Evolutionary conservation across 2,797 vertebrate species (phyloP), one percentile per base, ranked within the genome.

Genomic region (Lagocephalus sceleratus): DNA sequence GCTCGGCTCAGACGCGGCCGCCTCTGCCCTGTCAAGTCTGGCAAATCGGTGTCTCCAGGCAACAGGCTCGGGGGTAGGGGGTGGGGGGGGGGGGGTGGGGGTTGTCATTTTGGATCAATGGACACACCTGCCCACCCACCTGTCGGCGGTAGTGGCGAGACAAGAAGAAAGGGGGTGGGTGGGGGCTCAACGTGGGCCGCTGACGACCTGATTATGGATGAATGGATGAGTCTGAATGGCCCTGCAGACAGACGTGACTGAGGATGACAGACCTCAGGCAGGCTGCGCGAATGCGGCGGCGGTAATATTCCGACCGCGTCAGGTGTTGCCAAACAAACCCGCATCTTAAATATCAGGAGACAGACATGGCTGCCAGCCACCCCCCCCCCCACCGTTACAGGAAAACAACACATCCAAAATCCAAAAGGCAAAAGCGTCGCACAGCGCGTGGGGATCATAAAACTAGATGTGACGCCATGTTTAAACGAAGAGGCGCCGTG

Each of bases 31-130:
- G 63, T 51, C 61, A 76, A 55, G 53, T 67, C 79, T 84, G 87
- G 87, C 85, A 85, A 78, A 68, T 63, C 53, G 58, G 78, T 48
- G 79, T 87, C 83, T 86, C 71, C 67, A 75, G 78, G 85, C 80
- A 78, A 79, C 78, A 61, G 56, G 54, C 78, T 70, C 63, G 51
- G 68, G 70, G 75, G 54, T n/a, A n/a, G n/a, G n/a, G n/a, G n/a
- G n/a, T n/a, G n/a, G n/a, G n/a, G n/a, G n/a, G n/a, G n/a, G n/a
- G n/a, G n/a, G n/a, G n/a, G n/a, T n/a, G 11, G 79, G 76, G 81
- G 72, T 79, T 87, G 78, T 87, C 88, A 87, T 69, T 81, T 69
- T 69, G 78, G 84, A 86, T 89, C 87, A 90, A 76, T 85, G 84
- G 69, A 70, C 81, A 76, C 85, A 85, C 80, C 82, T 84, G 81